Evolutionary conservation across 2,797 vertebrate species (phyloP), one percentile per base, ranked within the genome.

Genomic region (Anas flavirostris): DNA sequence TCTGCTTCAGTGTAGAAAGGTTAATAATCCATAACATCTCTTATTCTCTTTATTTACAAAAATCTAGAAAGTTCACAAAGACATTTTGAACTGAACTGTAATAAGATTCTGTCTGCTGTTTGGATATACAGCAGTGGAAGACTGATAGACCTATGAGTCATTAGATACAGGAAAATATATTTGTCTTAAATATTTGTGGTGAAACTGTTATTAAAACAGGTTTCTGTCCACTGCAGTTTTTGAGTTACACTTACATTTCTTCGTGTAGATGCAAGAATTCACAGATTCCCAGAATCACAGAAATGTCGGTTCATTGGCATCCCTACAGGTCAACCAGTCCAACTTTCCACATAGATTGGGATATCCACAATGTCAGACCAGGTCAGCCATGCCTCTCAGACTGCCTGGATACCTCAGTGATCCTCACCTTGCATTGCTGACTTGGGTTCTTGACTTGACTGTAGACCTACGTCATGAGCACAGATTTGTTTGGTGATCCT

Each of bases 381-480:
- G 60, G 31, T 44, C 79, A 67, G 10, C 41, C 21, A 1, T 37
- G 19, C 11, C 7, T n/a, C 17, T 53, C 18, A 22, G n/a, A 9
- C 9, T 80, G 29, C 19, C 25, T 25, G 10, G 25, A 3, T 8
- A 13, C 14, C 14, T 28, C 6, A 0, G 12, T 52, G 7, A 29
- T 17, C 39, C 44, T 68, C n/a, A 25, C 16, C 16, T 26, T 15
- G 26, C 3, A 56, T 59, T 23, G 46, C 17, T 64, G 55, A 12
- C 2, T 4, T 33, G 52, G 5, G 13, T 3, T 75, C 41, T 39
- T 68, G n/a, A 5, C 13, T 48, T 48, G 25, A 4, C 10, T 50
- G 14, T 22, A 39, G 39, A n/a, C 7, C 5, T 64, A 18, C 5
- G 3, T 39, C 16, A 12, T 0, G 0, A 63, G 8, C 35, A 63